Evolutionary conservation across 2,113 vertebrate species (phyloP).

Genomic region (Hassar affinis): DNA sequence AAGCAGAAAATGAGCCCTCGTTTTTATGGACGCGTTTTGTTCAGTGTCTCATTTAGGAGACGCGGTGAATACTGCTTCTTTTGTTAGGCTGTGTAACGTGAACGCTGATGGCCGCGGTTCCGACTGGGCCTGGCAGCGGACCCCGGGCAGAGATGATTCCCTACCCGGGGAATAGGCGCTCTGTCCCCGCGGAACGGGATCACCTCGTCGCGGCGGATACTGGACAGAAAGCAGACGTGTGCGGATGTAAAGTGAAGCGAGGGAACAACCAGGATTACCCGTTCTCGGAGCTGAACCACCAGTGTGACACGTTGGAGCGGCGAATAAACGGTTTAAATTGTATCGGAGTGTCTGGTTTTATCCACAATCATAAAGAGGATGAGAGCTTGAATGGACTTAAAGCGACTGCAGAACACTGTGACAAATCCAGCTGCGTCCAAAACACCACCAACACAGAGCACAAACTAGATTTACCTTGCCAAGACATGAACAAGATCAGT

Average conservation of each 20-base stretch:
- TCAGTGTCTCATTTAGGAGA: neutral
- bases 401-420: constrained; percentile 33
- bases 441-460: constrained; percentile 66
- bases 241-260: neutral
- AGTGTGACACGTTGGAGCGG: neutral
- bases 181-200: neutral
- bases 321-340: neutral
- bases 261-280: neutral
- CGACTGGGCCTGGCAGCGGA: neutral
- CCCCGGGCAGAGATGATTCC: neutral
- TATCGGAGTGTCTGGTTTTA: neutral
- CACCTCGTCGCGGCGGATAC: neutral
- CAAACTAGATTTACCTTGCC: constrained; percentile 67
- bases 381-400: neutral
- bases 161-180: neutral
- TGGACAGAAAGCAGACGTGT: neutral
- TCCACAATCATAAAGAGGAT: neutral
- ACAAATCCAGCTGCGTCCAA: constrained; percentile 57
- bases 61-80: neutral
- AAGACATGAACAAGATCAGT: constrained; percentile 61
- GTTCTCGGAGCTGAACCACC: neutral
- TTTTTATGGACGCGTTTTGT: neutral
- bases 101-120: neutral
- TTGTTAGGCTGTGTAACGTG: neutral
- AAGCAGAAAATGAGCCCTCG: neutral